phyloP scores from a whole-genome alignment of 2,113 vertebrate genomes.

The Gallinago undulata region DNA sequence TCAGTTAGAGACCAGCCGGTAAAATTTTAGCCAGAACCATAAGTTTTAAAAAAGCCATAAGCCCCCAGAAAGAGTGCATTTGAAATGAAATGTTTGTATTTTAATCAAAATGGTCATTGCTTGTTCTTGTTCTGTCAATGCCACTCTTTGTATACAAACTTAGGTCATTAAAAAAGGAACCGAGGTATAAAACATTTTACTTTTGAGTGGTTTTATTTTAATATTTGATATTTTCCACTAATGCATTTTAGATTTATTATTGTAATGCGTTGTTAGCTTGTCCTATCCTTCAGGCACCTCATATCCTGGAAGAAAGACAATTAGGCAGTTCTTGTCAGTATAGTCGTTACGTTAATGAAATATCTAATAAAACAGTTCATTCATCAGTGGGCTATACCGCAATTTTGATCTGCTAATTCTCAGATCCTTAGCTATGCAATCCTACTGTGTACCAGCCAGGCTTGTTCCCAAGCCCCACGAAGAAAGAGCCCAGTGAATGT shows the following conservation, averaged over 20 bases:
- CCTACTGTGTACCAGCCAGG: neutral
- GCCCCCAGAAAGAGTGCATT: neutral
- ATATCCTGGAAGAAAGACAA: neutral
- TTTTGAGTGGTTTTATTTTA: neutral
- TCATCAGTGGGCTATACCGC: neutral
- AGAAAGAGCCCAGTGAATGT: neutral
- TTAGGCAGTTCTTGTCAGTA: neutral
- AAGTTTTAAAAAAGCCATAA: neutral
- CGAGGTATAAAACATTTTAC: neutral
- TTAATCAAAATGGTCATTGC: neutral
- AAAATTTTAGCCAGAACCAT: neutral
- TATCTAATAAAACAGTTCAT: neutral
- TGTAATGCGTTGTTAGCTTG: neutral
- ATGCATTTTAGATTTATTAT: neutral
- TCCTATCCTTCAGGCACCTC: neutral
- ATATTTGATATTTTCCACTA: neutral
- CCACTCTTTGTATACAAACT: neutral
- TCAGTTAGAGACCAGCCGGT: neutral
- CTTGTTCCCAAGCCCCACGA: accelerated
- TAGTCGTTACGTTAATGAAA: neutral
- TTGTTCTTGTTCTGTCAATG: neutral
- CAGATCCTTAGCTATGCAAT: neutral
- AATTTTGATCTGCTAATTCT: neutral
- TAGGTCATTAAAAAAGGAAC: neutral
- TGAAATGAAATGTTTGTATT: neutral